Conservation (phyloP, 2,797 vertebrate genomes). For the Lepidocolaptes lacrymiger region DNA sequence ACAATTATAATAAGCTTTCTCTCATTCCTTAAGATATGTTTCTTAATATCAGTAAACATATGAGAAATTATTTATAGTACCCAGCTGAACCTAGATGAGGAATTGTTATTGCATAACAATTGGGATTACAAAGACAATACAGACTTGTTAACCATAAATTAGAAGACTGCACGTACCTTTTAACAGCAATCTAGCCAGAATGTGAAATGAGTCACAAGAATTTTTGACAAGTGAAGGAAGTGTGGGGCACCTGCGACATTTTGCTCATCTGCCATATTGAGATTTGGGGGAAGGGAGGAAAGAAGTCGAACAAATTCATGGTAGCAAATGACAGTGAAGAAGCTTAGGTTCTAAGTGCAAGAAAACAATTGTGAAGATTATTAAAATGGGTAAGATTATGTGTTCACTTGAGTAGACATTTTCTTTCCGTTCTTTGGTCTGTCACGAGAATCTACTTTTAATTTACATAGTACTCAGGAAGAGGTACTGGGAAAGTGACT, state of each 20-base stretch:
- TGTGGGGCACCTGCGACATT: not conserved
- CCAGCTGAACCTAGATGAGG: not conserved
- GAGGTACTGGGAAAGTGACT: not conserved
- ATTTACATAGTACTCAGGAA: not conserved
- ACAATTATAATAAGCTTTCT: slow-evolving; percentile 11
- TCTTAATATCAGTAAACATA: not conserved
- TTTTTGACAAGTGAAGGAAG: not conserved
- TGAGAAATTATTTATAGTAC: not conserved
- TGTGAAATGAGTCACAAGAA: not conserved
- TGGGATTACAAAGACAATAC: slow-evolving; percentile 11
- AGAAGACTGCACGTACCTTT: not conserved
- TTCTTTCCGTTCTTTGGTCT: not conserved
- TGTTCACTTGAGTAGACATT: not conserved
- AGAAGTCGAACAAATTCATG: not conserved
- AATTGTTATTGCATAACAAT: not conserved
- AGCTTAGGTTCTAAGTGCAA: not conserved
- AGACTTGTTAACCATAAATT: not conserved
- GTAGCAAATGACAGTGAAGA: not conserved
- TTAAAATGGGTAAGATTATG: not conserved
- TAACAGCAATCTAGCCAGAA: not conserved
- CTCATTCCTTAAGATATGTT: not conserved
- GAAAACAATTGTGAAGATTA: not conserved
- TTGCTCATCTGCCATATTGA: not conserved
- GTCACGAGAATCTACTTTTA: not conserved
- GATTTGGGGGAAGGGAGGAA: not conserved